Conservation (phyloP, 2,888 invertebrate species). For the Panzeria rudis region DNA sequence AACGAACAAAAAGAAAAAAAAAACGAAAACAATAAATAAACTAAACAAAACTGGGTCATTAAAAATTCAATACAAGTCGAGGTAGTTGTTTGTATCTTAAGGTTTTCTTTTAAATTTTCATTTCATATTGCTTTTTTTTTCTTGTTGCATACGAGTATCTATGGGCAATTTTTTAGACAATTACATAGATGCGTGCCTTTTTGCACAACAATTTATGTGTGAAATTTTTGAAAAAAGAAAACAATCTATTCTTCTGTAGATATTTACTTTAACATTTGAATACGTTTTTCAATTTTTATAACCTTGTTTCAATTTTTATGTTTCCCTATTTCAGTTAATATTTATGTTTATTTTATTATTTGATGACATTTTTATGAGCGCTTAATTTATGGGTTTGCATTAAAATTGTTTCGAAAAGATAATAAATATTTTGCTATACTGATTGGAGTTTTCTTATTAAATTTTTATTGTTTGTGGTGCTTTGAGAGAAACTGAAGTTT, state of each 20-base stretch:
- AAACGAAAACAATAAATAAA: constrained; percentile 38
- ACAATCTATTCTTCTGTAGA: too few relatives aligned
- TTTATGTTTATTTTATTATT: constrained; percentile 22
- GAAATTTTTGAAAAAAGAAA: too few relatives aligned
- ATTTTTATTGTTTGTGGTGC: not conserved
- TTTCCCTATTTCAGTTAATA: not conserved
- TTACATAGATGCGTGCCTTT: constrained; percentile 32
- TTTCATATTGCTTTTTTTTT: constrained; percentile 4
- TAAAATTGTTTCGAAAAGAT: constrained; percentile 7
- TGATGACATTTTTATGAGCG: constrained; percentile 31
- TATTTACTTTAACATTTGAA: not conserved
- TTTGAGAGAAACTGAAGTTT: not conserved
- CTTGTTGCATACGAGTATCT: not conserved
- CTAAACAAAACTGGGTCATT: constrained; percentile 80
- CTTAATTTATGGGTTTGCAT: constrained; percentile 24
- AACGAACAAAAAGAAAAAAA: constrained; percentile 10
- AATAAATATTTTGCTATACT: constrained; percentile 10
- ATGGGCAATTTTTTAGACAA: constrained; percentile 26
- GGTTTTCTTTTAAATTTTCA: constrained; percentile 41
- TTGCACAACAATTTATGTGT: constrained; percentile 27
- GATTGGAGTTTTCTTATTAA: not conserved
- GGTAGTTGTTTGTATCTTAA: constrained; percentile 51
- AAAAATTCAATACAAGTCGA: constrained; percentile 77
- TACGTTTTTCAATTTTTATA: not conserved
- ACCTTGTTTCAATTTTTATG: constrained; percentile 5